phyloP scores from a whole-genome alignment of 2,797 vertebrate species.

The Phyllotis vaccarum region DNA sequence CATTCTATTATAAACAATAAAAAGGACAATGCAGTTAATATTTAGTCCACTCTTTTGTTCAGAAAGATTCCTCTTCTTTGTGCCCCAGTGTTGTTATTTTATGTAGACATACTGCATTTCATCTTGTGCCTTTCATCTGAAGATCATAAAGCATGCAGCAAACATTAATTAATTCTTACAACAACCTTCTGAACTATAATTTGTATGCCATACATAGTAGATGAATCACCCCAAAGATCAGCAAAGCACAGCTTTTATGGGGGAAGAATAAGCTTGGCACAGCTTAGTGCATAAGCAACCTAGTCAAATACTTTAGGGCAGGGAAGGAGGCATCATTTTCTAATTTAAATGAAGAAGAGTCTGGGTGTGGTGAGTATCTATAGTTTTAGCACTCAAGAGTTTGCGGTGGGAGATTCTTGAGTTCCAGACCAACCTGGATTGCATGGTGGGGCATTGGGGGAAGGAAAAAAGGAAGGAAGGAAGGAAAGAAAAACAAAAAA shows the following conservation, averaged over 20 bases:
- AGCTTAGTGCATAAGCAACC: conserved; percentile 38
- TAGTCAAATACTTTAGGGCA: conserved; percentile 43
- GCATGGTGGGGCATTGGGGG: not conserved
- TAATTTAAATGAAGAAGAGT: not conserved
- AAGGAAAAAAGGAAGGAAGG: not conserved
- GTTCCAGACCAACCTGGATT: not conserved
- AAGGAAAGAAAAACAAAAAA: not conserved
- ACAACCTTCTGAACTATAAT: conserved; percentile 74
- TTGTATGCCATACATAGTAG: conserved; percentile 63
- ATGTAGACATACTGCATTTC: conserved; percentile 42
- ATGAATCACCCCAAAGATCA: conserved; percentile 75
- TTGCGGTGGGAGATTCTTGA: not conserved
- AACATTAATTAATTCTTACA: conserved; percentile 79
- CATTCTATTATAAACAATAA: conserved; percentile 58
- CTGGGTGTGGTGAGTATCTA: not conserved
- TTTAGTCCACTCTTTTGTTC: conserved; percentile 33
- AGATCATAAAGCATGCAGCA: conserved; percentile 49
- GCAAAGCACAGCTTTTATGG: conserved; percentile 64
- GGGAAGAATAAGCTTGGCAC: conserved; percentile 42
- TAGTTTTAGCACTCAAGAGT: not conserved
- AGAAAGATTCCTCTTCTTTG: conserved; percentile 45
- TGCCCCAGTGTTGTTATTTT: conserved; percentile 17
- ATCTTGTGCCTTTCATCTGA: conserved; percentile 75
- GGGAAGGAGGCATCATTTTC: not conserved
- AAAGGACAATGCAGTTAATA: conserved; percentile 66